phyloP scores from a whole-genome alignment of 1,140 invertebrate species.

The Euura saliciscinereae region DNA sequence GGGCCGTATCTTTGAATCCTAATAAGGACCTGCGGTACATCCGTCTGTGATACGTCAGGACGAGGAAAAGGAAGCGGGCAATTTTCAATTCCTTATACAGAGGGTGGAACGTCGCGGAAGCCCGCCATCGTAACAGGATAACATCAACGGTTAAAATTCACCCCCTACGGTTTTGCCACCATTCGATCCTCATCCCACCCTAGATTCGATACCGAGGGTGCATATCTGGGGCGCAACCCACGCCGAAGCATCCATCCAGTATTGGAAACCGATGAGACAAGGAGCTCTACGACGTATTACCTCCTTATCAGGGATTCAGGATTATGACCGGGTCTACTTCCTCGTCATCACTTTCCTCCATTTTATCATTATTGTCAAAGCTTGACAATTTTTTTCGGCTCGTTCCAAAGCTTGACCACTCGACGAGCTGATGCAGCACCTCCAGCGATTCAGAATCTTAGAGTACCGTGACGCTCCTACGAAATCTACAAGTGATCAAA shows the following conservation, averaged over 20 bases:
- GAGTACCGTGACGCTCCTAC: no score
- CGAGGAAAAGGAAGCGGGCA: neutral
- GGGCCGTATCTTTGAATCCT: neutral
- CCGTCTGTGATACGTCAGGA: no score
- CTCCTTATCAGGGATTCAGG: slow-evolving; percentile 44
- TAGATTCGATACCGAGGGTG: neutral
- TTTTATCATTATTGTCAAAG: neutral
- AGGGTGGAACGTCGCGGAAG: slow-evolving; percentile 55
- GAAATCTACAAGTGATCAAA: no score
- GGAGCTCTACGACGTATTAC: slow-evolving; percentile 42
- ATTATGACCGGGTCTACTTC: slow-evolving; percentile 25
- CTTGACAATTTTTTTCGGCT: no score
- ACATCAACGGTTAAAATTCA: slow-evolving; percentile 23
- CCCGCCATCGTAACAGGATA: slow-evolving; percentile 52
- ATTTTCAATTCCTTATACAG: slow-evolving; percentile 41
- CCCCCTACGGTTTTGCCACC: neutral
- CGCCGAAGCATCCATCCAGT: slow-evolving; percentile 24
- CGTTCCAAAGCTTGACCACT: no score
- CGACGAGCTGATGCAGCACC: no score
- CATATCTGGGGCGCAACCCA: slow-evolving; percentile 7
- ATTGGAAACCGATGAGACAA: slow-evolving; percentile 41
- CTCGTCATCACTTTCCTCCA: neutral
- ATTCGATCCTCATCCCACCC: neutral
- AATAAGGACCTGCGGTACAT: no score
- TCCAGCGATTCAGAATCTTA: no score